phyloP scores from a whole-genome alignment of 2,888 invertebrate species.

The Listrodromus nycthemerus region DNA sequence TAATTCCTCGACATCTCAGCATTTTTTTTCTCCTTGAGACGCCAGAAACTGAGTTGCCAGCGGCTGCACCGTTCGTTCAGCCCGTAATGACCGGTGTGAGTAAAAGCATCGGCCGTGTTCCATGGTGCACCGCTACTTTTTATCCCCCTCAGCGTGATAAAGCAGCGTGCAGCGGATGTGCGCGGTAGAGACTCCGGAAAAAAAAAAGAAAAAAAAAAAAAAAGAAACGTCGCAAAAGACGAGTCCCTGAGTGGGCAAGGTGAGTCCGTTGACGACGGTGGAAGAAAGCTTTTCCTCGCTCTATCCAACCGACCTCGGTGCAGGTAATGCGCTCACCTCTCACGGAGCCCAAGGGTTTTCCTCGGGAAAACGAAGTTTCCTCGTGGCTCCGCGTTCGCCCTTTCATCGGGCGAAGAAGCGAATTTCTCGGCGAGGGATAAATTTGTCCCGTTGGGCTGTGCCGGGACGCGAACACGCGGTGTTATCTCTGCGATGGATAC shows the following conservation, averaged over 20 bases:
- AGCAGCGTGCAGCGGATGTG: slow-evolving; percentile 3
- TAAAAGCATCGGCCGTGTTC: slow-evolving; percentile 44
- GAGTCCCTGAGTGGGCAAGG: slow-evolving; percentile 23
- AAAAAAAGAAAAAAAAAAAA: slow-evolving; percentile 19
- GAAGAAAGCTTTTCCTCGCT: slow-evolving; percentile 61
- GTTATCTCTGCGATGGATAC: slow-evolving; percentile 1
- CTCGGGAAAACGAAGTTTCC: slow-evolving; percentile 64
- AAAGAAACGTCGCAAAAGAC: not conserved
- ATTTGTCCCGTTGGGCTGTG: slow-evolving; percentile 52
- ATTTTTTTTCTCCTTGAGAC: not conserved
- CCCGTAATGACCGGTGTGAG: slow-evolving; percentile 17
- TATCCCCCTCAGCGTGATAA: slow-evolving; percentile 32
- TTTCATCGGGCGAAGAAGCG: slow-evolving; percentile 6
- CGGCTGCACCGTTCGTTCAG: not conserved
- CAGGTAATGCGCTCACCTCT: slow-evolving; percentile 43
- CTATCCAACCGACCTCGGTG: slow-evolving; percentile 48
- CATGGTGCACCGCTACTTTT: slow-evolving; percentile 37
- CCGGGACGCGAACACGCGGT: slow-evolving; percentile 5
- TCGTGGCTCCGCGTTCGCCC: slow-evolving; percentile 1
- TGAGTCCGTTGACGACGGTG: slow-evolving; percentile 22
- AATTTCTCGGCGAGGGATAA: slow-evolving; percentile 54
- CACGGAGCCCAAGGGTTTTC: slow-evolving; percentile 51
- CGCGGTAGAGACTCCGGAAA: slow-evolving; percentile 13
- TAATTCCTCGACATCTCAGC: not conserved
- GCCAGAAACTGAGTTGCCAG: not conserved